Conservation (phyloP, 2,797 vertebrate genomes). For the Pelodytes ibericus region DNA sequence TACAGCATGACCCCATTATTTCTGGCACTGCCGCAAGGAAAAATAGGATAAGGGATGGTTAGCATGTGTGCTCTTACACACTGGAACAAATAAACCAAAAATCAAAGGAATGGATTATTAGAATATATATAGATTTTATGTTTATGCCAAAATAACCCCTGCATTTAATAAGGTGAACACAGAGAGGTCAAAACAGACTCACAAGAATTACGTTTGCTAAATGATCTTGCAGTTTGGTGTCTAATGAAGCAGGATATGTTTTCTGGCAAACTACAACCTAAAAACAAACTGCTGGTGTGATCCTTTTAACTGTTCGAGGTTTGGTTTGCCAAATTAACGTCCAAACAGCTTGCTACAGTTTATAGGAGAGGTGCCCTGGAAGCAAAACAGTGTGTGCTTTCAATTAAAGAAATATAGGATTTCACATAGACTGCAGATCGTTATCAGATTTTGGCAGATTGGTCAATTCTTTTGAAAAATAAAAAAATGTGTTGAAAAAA, state of each 20-base stretch:
- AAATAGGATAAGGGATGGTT: background rate
- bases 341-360: background rate
- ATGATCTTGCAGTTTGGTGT: background rate
- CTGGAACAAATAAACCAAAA: background rate
- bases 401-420: conserved; percentile 12
- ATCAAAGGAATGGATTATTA: background rate
- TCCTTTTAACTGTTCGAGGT: background rate
- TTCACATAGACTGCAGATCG: background rate
- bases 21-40: background rate
- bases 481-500: no score
- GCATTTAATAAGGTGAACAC: background rate
- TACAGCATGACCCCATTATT: no score
- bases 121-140: background rate
- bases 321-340: background rate
- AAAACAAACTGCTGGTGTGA: background rate
- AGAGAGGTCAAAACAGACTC: background rate
- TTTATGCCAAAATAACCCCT: background rate
- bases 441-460: background rate
- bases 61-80: background rate
- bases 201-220: background rate
- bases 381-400: conserved; percentile 28
- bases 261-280: background rate
- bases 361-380: conserved; percentile 11
- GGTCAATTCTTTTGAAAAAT: no score
- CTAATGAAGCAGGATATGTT: background rate